These are phyloP conservation scores for Notospermus geniculatus DNA, from an alignment of 1,140 invertebrate species.

Conservation along the genomic window DNA sequence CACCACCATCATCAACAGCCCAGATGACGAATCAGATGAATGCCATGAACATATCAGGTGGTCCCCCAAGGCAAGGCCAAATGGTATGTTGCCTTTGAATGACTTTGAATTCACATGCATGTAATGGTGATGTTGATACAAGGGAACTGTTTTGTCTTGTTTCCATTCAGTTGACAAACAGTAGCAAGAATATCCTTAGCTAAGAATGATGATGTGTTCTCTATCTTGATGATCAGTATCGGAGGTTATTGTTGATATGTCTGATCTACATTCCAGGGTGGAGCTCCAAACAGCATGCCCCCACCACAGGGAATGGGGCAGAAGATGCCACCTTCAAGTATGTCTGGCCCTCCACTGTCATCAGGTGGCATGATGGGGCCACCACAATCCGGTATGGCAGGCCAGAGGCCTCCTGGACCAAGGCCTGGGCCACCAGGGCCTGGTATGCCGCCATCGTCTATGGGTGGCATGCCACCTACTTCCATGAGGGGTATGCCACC, in stretches of 20 bases:
- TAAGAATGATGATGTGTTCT: too few species aligned
- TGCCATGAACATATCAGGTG: slow-evolving; percentile 46
- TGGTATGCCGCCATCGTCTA: background rate
- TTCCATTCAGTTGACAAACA: too few species aligned
- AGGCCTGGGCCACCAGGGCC: slow-evolving; percentile 7
- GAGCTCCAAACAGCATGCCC: slow-evolving; percentile 9
- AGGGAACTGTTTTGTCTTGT: too few species aligned
- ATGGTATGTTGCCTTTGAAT: background rate
- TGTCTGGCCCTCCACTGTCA: slow-evolving; percentile 19
- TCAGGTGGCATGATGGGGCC: slow-evolving; percentile 31
- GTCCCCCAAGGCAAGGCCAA: slow-evolving; percentile 7
- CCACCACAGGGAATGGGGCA: background rate
- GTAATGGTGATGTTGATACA: too few species aligned
- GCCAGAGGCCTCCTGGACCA: slow-evolving; percentile 12
- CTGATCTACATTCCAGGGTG: background rate
- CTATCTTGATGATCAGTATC: too few species aligned
- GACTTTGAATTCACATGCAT: slow-evolving; percentile 8
- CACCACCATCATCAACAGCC: slow-evolving; percentile 17
- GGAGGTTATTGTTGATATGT: too few species aligned
- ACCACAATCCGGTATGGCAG: slow-evolving; percentile 29
- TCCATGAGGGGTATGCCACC: background rate
- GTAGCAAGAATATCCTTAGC: too few species aligned
- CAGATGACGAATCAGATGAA: slow-evolving; percentile 54
- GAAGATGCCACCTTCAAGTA: background rate
- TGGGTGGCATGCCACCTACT: background rate